phyloP scores from a whole-genome alignment of 2,113 vertebrate genomes.

The Odocoileus hemionus region DNA sequence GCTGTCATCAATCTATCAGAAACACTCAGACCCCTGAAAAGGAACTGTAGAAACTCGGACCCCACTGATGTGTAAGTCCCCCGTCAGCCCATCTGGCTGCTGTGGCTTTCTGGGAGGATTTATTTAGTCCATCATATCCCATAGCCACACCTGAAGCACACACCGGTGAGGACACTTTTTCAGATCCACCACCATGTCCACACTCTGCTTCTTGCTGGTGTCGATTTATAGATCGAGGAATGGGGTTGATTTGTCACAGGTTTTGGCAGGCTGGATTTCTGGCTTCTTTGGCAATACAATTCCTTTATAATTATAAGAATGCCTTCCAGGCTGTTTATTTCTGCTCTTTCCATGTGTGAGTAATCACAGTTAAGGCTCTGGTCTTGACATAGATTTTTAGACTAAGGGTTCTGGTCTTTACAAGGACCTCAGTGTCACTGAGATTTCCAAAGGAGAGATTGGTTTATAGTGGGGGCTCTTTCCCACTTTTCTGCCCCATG shows the following conservation, averaged over 20 bases:
- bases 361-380: neutral
- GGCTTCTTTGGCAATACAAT: neutral
- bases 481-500: neutral
- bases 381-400: slow-evolving; percentile 8
- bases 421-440: neutral
- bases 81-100: neutral
- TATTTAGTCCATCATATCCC: neutral
- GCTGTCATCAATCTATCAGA: neutral
- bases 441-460: neutral
- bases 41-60: neutral
- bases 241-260: neutral
- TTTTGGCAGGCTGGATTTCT: neutral
- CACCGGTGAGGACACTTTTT: neutral
- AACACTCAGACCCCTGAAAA: neutral
- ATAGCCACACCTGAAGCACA: neutral
- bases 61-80: neutral
- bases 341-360: slow-evolving; percentile 34
- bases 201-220: neutral
- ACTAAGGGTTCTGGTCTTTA: neutral
- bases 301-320: neutral
- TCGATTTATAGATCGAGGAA: neutral
- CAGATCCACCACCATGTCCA: neutral
- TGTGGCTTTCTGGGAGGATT: neutral
- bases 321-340: slow-evolving; percentile 11
- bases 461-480: neutral